These are phyloP conservation scores for Drosophila triauraria DNA, from an alignment of 1,140 invertebrate genomes.

Conservation along the genomic window DNA sequence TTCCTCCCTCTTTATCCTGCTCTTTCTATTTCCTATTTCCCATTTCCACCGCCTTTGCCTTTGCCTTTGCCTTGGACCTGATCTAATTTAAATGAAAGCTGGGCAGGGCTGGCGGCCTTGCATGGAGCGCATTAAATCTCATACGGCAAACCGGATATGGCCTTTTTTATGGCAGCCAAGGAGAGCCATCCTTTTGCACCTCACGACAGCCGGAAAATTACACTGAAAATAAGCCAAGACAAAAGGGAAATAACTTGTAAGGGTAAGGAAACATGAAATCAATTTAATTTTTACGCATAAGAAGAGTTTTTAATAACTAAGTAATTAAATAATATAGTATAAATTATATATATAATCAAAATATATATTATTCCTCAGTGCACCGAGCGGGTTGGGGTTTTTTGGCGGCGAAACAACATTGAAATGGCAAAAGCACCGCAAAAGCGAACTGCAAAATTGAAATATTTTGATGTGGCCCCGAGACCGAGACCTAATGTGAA, in stretches of 20 bases:
- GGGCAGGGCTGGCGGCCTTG: conserved; percentile 1
- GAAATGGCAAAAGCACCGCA: conserved; percentile 72
- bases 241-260: too few relatives aligned
- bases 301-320: too few relatives aligned
- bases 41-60: neutral
- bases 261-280: too few relatives aligned
- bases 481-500: conserved; percentile 56
- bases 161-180: conserved; percentile 65
- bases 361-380: neutral
- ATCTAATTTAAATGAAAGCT: conserved; percentile 75
- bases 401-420: conserved; percentile 49
- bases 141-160: conserved; percentile 67
- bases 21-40: neutral
- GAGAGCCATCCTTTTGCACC: conserved; percentile 8
- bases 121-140: conserved; percentile 67
- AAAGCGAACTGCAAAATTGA: conserved; percentile 79
- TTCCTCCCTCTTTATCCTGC: neutral
- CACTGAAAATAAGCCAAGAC: too few relatives aligned
- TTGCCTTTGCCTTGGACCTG: conserved; percentile 25
- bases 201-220: too few relatives aligned
- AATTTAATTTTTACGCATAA: too few relatives aligned
- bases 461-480: conserved; percentile 74
- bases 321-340: neutral
- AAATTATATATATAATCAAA: too few relatives aligned
- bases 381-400: neutral